These are phyloP conservation scores for Myripristis jacobus DNA, from an alignment of 2,797 vertebrate genomes.

Conservation along the genomic window DNA sequence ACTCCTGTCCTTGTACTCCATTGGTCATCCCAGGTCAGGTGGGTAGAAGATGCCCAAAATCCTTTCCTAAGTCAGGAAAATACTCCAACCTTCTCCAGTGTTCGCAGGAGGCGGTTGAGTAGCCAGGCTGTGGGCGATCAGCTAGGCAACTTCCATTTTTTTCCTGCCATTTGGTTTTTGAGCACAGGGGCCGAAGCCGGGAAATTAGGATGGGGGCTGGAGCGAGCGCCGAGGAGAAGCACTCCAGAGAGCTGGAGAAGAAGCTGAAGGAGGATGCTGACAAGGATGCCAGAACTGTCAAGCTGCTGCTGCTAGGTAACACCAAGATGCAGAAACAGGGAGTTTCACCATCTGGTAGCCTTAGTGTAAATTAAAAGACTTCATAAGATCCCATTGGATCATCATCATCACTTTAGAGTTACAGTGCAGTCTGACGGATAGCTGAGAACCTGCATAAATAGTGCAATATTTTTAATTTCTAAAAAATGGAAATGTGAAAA, in stretches of 20 bases:
- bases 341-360: conserved; percentile 10
- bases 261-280: conserved; percentile 97
- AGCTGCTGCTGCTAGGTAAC: conserved; percentile 97
- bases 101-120: conserved; percentile 66
- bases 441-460: too few relatives aligned
- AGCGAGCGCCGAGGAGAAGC: conserved; percentile 96
- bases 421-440: neutral
- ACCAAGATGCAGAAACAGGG: conserved; percentile 15
- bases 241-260: conserved; percentile 95
- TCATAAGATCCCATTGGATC: neutral
- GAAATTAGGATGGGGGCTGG: conserved; percentile 91
- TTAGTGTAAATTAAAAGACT: conserved; percentile 15
- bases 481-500: neutral
- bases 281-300: conserved; percentile 95
- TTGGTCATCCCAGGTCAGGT: conserved; percentile 81
- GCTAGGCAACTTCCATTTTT: conserved; percentile 71
- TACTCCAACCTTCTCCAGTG: conserved; percentile 66
- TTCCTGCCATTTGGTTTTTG: conserved; percentile 62
- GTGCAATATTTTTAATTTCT: too few relatives aligned
- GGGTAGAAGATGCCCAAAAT: conserved; percentile 81
- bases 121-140: conserved; percentile 57
- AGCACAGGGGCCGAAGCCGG: conserved; percentile 63
- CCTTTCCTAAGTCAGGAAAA: conserved; percentile 81
- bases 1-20: conserved; percentile 88
- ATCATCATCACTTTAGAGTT: conserved; percentile 4